Evolutionary conservation across 2,888 invertebrate genomes (phyloP), one percentile per base, ranked within the genome.

Genomic region (Cerastoderma edule): DNA sequence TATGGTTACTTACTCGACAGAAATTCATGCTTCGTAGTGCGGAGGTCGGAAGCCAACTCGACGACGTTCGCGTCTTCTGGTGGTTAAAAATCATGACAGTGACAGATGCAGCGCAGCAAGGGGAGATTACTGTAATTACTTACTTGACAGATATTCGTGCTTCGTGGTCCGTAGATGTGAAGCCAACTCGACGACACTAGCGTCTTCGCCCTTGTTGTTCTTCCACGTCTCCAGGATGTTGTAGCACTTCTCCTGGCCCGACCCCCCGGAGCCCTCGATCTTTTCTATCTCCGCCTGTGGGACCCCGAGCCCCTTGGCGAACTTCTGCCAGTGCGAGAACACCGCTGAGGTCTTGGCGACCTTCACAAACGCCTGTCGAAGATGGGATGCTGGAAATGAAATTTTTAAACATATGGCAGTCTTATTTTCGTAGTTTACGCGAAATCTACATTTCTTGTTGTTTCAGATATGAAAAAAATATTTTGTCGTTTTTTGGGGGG

Each of bases 321-420:
- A 83, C 5, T 71, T 73, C 64, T 83, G 84, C 89, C 90, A 91
- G 27, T 85, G 82, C n/a, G 68, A 73, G 16, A 86, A 83, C 2
- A 89, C 87, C 6, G 84, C 69, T 0, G 76, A 75, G 35, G 88
- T 80, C 65, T 87, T 87, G 3, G 89, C 87, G 8, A 91, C 84
- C 57, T 87, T 86, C 6, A 91, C 81, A 67, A 91, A 90, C 0
- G 89, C 89, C 57, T 86, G 84, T 44, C 79, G 75, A 1, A 90
- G 78, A 57, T 85, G 78, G 5, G 86, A 78, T 28, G 86, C 89
- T 90, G 78, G 27, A 81, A 65, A 28, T 19, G 39, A 54, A 67
- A 28, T 27, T 27, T 35, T 33, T 28, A n/a, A n/a, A n/a, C n/a
- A n/a, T n/a, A 2, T 2, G 3, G 24, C 2, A 22, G 10, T 64